Conservation (phyloP, 2,797 vertebrate genomes). For the Erpetoichthys calabaricus region DNA sequence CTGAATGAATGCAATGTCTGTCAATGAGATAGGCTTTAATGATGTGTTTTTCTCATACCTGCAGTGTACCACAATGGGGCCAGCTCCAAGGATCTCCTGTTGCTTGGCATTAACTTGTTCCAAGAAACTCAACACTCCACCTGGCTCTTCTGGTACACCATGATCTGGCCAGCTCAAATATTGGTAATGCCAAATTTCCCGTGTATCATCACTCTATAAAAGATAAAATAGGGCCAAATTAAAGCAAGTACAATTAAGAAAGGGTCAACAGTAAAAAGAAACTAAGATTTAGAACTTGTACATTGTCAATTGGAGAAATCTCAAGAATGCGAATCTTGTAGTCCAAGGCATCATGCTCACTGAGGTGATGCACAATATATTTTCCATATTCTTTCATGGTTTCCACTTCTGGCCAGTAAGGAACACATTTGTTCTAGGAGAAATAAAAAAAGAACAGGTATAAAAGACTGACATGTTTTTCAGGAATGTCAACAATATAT, state of each 20-base stretch:
- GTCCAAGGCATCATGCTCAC: constrained; percentile 57
- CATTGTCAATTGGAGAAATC: constrained; percentile 42
- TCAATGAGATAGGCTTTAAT: too few species aligned
- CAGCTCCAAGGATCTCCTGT: constrained; percentile 42
- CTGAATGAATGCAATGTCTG: too few species aligned
- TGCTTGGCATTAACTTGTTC: constrained; percentile 76
- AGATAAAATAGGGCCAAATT: neutral
- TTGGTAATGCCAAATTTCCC: constrained; percentile 79
- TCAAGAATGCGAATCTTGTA: constrained; percentile 69
- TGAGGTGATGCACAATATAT: constrained; percentile 45
- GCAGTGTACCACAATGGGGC: constrained; percentile 88
- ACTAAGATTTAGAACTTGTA: constrained; percentile 20
- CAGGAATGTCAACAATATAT: too few species aligned
- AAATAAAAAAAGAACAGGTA: neutral
- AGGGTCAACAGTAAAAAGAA: neutral
- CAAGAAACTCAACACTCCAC: constrained; percentile 83
- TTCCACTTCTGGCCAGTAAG: constrained; percentile 72
- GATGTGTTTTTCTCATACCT: constrained; percentile 46
- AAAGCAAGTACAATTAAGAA: too few species aligned
- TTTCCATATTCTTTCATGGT: constrained; percentile 41
- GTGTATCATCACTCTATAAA: constrained; percentile 19
- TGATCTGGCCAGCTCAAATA: constrained; percentile 95
- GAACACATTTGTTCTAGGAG: constrained; percentile 82
- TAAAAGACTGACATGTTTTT: neutral
- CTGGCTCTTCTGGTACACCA: constrained; percentile 74